A percentile compares a stretch with the other conserved stretches of the same genome.
These are phyloP conservation scores for Chrysolina haemoptera DNA, from an alignment of 2,888 invertebrate genomes.

Conservation along the genomic window DNA sequence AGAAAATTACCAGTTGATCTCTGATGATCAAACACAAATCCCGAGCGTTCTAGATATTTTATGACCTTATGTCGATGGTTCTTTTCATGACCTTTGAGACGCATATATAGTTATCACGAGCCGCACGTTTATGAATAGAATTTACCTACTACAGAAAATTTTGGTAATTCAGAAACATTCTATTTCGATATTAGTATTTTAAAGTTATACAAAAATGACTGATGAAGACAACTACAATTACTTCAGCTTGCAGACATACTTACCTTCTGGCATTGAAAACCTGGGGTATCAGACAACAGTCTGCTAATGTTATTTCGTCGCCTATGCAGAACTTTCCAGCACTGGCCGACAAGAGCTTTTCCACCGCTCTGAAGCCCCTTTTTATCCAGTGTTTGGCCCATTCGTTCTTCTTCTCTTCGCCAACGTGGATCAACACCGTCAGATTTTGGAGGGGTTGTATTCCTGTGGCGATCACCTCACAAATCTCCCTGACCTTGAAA, in stretches of 20 bases:
- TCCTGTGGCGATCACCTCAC: constrained; percentile 92
- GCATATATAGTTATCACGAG: too few relatives aligned
- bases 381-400: constrained; percentile 97
- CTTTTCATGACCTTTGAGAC: too few relatives aligned
- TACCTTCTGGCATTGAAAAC: constrained; percentile 91
- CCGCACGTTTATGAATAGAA: too few relatives aligned
- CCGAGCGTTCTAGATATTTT: too few relatives aligned
- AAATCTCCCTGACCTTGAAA: constrained; percentile 82
- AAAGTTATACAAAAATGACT: too few relatives aligned
- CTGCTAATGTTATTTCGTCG: constrained; percentile 93
- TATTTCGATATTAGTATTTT: too few relatives aligned
- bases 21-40: too few relatives aligned
- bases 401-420: constrained; percentile 90
- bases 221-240: neutral
- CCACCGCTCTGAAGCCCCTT: constrained; percentile 90
- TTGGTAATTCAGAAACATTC: too few relatives aligned
- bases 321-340: constrained; percentile 92
- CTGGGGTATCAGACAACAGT: constrained; percentile 96
- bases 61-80: too few relatives aligned
- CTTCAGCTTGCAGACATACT: neutral
- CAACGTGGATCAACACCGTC: constrained; percentile 88
- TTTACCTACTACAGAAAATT: too few relatives aligned
- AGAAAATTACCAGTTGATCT: too few relatives aligned
- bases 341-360: constrained; percentile 85
- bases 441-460: constrained; percentile 98